Percentiles rank a stretch among this genome's conserved stretches.
These are phyloP conservation scores for Whitmania pigra DNA, from an alignment of 1,140 invertebrate genomes.

Conservation along the genomic window DNA sequence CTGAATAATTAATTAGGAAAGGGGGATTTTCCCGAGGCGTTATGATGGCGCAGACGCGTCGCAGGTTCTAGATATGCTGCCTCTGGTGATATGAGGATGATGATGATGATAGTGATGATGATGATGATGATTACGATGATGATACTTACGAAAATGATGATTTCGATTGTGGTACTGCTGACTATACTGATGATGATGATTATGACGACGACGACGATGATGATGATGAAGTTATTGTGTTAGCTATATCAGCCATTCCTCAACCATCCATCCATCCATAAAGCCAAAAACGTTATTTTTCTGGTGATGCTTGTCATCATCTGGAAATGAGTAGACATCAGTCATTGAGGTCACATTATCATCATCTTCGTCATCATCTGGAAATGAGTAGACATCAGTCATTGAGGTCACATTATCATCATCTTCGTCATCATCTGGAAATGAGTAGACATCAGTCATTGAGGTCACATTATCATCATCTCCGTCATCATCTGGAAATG, in stretches of 20 bases:
- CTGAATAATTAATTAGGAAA: too few relatives aligned
- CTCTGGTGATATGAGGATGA: neutral
- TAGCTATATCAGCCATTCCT: neutral
- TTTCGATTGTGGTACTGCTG: neutral
- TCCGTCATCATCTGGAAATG: too few relatives aligned
- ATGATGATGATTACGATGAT: slow-evolving; percentile 14
- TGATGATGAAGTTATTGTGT: neutral
- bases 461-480: too few relatives aligned
- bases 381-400: too few relatives aligned
- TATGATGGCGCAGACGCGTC: too few relatives aligned
- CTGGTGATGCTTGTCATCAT: too few relatives aligned
- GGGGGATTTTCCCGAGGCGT: too few relatives aligned
- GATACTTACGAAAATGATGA: slow-evolving; percentile 8
- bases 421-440: neutral
- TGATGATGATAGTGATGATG: slow-evolving; percentile 15
- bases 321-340: too few relatives aligned
- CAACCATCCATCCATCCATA: neutral
- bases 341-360: too few relatives aligned
- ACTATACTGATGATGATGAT: neutral
- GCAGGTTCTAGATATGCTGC: neutral
- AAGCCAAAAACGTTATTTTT: neutral
- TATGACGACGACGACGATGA: slow-evolving; percentile 10
- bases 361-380: too few relatives aligned
- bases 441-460: too few relatives aligned
- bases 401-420: neutral